Percentiles rank a stretch among this genome's conserved stretches.
Conservation (phyloP, 2,888 invertebrate genomes). For the Tricholauxania praeusta region DNA sequence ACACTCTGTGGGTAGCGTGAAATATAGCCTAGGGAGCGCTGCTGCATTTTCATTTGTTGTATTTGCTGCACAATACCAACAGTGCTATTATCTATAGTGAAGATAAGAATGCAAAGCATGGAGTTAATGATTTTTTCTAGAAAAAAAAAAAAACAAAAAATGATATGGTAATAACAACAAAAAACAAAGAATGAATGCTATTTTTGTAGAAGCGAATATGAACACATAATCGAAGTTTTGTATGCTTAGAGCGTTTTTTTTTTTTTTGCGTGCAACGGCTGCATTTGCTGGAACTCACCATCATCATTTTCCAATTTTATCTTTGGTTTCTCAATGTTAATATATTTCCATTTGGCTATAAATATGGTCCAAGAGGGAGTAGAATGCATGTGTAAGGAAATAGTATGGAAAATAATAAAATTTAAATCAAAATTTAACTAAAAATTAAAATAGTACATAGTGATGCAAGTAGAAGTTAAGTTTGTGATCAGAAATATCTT, state of each 20-base stretch:
- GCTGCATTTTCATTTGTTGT: conserved; percentile 52
- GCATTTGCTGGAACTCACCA: conserved; percentile 22
- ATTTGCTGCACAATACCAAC: conserved; percentile 53
- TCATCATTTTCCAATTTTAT: conserved; percentile 39
- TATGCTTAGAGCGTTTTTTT: not conserved
- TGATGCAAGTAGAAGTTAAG: too few relatives aligned
- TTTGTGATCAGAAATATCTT: too few relatives aligned
- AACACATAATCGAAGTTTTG: conserved; percentile 1
- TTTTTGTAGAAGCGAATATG: conserved; percentile 3
- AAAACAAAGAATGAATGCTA: not conserved
- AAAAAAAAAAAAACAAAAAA: not conserved
- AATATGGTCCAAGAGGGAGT: not conserved
- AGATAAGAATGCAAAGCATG: not conserved
- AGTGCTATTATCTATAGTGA: conserved; percentile 44
- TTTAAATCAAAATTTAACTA: not conserved
- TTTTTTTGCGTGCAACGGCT: not conserved
- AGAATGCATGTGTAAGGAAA: conserved; percentile 3
- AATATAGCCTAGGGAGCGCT: conserved; percentile 1
- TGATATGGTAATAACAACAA: not conserved
- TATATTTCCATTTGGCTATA: conserved; percentile 47
- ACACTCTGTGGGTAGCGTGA: conserved; percentile 59
- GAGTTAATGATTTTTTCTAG: too few relatives aligned
- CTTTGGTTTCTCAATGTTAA: conserved; percentile 40
- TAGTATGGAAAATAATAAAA: not conserved
- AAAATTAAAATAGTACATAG: not conserved